A percentile compares a stretch with the other conserved stretches of the same genome.
These are phyloP conservation scores for Dexiosoma caninum DNA, from an alignment of 2,888 invertebrate genomes.

Conservation along the genomic window DNA sequence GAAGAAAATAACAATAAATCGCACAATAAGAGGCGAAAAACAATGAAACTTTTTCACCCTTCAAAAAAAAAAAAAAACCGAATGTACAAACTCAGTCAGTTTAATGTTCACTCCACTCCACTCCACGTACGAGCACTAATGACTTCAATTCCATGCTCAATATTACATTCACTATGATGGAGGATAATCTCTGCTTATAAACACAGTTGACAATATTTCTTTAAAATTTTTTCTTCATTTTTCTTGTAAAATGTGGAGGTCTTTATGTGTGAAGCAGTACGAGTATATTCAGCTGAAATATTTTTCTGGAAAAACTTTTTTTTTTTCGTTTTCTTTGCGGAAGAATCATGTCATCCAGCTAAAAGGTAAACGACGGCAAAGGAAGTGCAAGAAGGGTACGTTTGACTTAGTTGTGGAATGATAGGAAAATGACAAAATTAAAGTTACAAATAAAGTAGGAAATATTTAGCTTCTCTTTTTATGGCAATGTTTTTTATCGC, in stretches of 20 bases:
- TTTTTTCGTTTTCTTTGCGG: slow-evolving; percentile 27
- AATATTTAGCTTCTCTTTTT: slow-evolving; percentile 21
- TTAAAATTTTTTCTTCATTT: neutral
- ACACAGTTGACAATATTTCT: slow-evolving; percentile 20
- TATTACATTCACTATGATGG: neutral
- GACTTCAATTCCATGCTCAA: neutral
- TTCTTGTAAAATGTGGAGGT: neutral
- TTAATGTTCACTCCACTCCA: slow-evolving; percentile 22
- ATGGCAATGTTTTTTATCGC: neutral
- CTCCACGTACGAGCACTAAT: slow-evolving; percentile 18
- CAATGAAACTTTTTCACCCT: neutral
- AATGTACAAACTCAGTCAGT: neutral
- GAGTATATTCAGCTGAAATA: slow-evolving; percentile 43
- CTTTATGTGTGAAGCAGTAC: slow-evolving; percentile 23
- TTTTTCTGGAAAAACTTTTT: neutral
- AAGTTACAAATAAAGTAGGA: slow-evolving; percentile 18
- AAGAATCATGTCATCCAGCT: slow-evolving; percentile 47
- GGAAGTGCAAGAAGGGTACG: neutral
- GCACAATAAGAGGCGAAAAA: neutral
- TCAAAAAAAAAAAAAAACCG: neutral
- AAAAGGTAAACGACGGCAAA: neutral
- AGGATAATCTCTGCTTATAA: slow-evolving; percentile 24
- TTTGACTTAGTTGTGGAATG: neutral
- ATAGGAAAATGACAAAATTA: slow-evolving; percentile 7
- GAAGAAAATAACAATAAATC: neutral